Base-by-base conservation (phyloP, 2,113 vertebrate genomes). In the Tragelaphus strepsiceros region DNA sequence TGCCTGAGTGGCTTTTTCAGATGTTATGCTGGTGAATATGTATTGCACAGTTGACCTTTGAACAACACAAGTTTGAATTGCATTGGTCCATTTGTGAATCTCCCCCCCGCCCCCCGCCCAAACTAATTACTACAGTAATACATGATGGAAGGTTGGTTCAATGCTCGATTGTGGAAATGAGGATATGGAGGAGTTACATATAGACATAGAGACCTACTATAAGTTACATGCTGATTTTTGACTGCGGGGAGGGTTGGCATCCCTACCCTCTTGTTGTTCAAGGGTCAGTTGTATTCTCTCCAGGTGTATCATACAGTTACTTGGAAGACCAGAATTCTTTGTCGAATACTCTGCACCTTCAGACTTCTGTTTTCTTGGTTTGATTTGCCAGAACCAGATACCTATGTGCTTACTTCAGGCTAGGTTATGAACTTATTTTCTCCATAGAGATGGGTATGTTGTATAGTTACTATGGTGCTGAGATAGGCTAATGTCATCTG, bases 101-200 rank as follows among this genome's bases (percentile, higher is more conserved):
- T 0, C 10, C 5, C 35, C 35, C 35, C 35, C 35, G n/a, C 4
- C 2, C 0, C 22, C 56, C 0, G 3, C 6, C 32, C 13, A 5
- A 35, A 26, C 32, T 35, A 24, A 83, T 24, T 83, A 39, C 81
- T 26, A 8, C 2, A 83, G 13, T 5, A 39, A 54, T 16, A 10
- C 53, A 26, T 35, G 53, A 56, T 83, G 21, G n/a, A 56, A 74
- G 7, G n/a, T 56, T 56, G 81, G 81, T 24, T 56, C 21, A 83
- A 16, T 56, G 32, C 53, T 24, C 22, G 4, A 13, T 26, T 56
- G 21, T 56, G n/a, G 81, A 83, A 26, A 54, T 83, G 7, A 39
- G n/a, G 53, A 56, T 83, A 15, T 24, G n/a, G 53, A 56, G 4
- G 53, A 56, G 53, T n/a, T 83, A 24, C 13, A 9, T 26, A 26